phyloP scores from a whole-genome alignment of 1,140 invertebrate species.

The Trachelipus rathkii region DNA sequence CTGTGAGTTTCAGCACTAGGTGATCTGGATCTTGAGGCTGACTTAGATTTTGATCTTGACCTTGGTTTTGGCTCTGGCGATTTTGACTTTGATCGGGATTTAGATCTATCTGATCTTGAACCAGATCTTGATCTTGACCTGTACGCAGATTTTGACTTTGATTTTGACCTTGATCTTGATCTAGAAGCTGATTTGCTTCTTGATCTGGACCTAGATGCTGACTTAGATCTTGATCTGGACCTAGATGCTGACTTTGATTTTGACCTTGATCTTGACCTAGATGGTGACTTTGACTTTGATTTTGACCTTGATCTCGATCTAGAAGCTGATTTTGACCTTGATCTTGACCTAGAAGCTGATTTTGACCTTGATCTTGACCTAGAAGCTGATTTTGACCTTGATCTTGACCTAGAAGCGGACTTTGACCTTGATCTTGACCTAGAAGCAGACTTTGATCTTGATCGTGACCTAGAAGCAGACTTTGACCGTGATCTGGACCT shows the following conservation, averaged over 20 bases:
- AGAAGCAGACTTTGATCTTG: background rate
- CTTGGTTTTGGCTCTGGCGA: constrained; percentile 9
- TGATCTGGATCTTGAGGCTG: constrained; percentile 16
- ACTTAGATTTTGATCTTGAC: background rate
- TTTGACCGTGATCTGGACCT: constrained; percentile 9
- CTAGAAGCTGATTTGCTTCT: too few relatives aligned
- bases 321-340: background rate
- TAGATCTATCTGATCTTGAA: background rate
- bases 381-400: background rate
- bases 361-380: background rate
- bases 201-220: too few relatives aligned
- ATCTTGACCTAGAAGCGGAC: background rate
- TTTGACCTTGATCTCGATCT: too few relatives aligned
- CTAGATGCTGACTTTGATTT: too few relatives aligned
- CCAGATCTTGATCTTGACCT: constrained; percentile 9
- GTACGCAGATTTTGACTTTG: constrained; percentile 13
- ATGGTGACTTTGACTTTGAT: too few relatives aligned
- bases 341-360: background rate
- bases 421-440: background rate
- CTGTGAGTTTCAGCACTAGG: constrained; percentile 19
- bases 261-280: too few relatives aligned
- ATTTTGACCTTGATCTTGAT: background rate
- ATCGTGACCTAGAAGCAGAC: constrained; percentile 1
- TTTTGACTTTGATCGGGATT: background rate
- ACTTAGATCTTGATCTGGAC: too few relatives aligned